Evolutionary conservation across 2,797 vertebrate genomes (phyloP).

Genomic region (Falco berigora): DNA sequence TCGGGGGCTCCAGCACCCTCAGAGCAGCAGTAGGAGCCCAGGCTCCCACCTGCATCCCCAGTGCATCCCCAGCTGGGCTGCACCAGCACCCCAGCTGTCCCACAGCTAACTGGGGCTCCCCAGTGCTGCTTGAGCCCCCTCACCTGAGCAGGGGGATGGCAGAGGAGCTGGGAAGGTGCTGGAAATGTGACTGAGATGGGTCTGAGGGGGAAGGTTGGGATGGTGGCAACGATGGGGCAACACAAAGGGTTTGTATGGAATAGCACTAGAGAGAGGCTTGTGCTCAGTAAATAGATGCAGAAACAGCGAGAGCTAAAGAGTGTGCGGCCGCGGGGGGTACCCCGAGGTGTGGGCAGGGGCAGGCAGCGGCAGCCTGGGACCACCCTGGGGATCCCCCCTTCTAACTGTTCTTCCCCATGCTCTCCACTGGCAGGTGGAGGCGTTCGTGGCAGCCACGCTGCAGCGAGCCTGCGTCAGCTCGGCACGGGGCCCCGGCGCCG

Average conservation of each 20-base stretch:
- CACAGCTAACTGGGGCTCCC: not conserved
- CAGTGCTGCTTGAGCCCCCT: not conserved
- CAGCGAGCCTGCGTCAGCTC: constrained; percentile 80
- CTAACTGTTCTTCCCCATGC: not conserved
- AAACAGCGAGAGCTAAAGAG: accelerated
- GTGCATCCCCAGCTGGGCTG: not conserved
- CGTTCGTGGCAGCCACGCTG: constrained; percentile 82
- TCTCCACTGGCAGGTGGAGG: constrained; percentile 78
- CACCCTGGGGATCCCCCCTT: not conserved
- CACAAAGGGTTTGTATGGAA: accelerated
- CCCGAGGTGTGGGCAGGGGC: too few species aligned
- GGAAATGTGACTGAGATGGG: not conserved
- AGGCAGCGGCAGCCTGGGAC: too few species aligned
- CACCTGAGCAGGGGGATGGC: not conserved
- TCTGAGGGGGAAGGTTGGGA: not conserved
- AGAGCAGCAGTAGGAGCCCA: not conserved
- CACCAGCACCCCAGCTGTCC: accelerated
- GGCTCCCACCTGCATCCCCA: not conserved
- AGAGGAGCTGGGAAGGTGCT: not conserved
- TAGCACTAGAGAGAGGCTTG: accelerated
- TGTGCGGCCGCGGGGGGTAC: not conserved
- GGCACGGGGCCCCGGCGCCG: constrained; percentile 38
- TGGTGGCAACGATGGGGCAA: not conserved
- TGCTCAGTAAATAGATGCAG: accelerated
- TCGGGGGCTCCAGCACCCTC: accelerated